Evolutionary conservation across 1,140 invertebrate species (phyloP).

Genomic region (Prorops nasuta): DNA sequence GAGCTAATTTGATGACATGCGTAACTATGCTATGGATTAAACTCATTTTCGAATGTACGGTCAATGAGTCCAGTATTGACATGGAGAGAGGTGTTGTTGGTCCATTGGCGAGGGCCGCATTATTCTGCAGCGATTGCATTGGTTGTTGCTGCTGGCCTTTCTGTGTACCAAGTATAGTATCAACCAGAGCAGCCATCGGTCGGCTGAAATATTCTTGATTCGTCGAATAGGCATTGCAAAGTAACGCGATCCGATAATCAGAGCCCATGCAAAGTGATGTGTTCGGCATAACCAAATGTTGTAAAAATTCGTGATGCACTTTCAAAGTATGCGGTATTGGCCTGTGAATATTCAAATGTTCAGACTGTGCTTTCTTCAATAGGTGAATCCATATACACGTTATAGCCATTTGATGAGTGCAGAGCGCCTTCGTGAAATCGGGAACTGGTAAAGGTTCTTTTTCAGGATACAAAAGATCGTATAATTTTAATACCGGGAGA

Average conservation of each 20-base stretch:
- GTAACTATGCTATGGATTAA: slow-evolving; percentile 93
- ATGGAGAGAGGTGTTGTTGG: slow-evolving; percentile 87
- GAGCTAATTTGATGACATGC: slow-evolving; percentile 83
- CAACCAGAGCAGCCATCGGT: slow-evolving; percentile 85
- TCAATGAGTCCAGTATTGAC: slow-evolving; percentile 90
- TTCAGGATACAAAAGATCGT: slow-evolving; percentile 91
- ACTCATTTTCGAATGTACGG: slow-evolving; percentile 96
- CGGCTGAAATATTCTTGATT: slow-evolving; percentile 81
- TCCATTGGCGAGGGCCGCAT: slow-evolving; percentile 54
- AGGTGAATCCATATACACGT: slow-evolving; percentile 97
- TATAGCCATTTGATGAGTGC: slow-evolving; percentile 89
- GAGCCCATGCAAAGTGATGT: slow-evolving; percentile 69
- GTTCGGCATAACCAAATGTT: slow-evolving; percentile 75
- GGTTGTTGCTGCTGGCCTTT: slow-evolving; percentile 60
- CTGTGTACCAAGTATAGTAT: slow-evolving; percentile 80
- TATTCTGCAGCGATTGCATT: slow-evolving; percentile 52
- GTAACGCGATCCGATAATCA: slow-evolving; percentile 85
- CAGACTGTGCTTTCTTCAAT: slow-evolving; percentile 86
- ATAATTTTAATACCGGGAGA: slow-evolving; percentile 85
- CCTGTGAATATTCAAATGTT: slow-evolving; percentile 74
- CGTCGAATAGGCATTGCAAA: slow-evolving; percentile 94
- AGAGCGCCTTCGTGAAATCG: slow-evolving; percentile 81
- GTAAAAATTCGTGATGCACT: slow-evolving; percentile 84
- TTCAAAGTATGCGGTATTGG: slow-evolving; percentile 81
- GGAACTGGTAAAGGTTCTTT: slow-evolving; percentile 86